A percentile compares a stretch with the other conserved stretches of the same genome.
Conservation (phyloP, 2,888 invertebrate genomes). For the Altica lythri region DNA sequence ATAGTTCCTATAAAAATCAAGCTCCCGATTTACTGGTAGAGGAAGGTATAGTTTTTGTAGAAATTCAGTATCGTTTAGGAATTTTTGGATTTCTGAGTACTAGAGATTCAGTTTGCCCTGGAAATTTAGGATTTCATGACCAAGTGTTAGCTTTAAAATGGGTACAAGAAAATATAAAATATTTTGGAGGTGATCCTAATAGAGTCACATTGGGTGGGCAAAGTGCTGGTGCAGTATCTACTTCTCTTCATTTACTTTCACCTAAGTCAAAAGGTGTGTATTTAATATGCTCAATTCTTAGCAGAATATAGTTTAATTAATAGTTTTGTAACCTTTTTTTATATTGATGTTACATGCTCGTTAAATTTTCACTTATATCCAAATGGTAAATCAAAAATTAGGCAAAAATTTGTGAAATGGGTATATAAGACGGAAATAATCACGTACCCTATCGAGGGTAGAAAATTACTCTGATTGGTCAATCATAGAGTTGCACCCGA, state of each 20-base stretch:
- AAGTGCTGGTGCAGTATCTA: constrained; percentile 1
- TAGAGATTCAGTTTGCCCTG: constrained; percentile 35
- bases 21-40: constrained; percentile 39
- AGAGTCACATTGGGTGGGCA: background rate
- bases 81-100: constrained; percentile 39
- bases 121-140: constrained; percentile 41
- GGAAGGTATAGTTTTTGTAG: constrained; percentile 35
- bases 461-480: no score
- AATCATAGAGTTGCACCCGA: no score
- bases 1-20: constrained; percentile 24
- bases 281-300: no score
- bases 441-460: no score
- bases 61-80: constrained; percentile 39
- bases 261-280: constrained; percentile 9
- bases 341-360: no score
- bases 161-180: constrained; percentile 7
- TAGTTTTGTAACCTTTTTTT: no score
- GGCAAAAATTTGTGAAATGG: no score
- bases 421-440: no score
- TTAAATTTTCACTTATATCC: no score
- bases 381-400: no score
- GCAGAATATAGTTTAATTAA: no score
- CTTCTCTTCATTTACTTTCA: constrained; percentile 1
- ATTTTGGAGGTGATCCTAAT: constrained; percentile 8
- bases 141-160: constrained; percentile 29